Evolutionary conservation across 2,888 invertebrate genomes (phyloP), one percentile per base, ranked within the genome.

Genomic region (Conops quadrifasciatus): DNA sequence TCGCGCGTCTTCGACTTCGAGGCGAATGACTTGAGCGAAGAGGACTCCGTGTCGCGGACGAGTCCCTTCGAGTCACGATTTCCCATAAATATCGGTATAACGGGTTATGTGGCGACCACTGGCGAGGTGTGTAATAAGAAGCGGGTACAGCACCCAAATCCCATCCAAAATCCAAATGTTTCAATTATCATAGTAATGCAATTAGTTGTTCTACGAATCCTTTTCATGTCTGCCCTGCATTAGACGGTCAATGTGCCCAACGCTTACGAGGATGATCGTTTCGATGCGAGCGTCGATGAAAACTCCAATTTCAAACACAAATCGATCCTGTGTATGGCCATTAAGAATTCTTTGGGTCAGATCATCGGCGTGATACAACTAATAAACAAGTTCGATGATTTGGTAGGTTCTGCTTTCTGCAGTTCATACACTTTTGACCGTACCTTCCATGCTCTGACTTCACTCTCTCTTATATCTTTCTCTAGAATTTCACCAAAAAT

Each of bases 71-170:
- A 96, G 86, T 94, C 94, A 81, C 90, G 97, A 77, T 97, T 97
- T 87, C 97, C 97, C 49, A 95, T 97, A 81, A 96, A 97, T 86
- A 92, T 97, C 77, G 97, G 97, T 73, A 96, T 97, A 81, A 96
- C 96, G 30, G 96, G 97, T 71, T 93, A 95, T 87, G 97, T 96
- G 64, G 97, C 97, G 69, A 94, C 95, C 58, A 96, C 96, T 72
- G 97, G 97, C 78, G 96, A 97, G 92, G 96, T 96, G 88, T 87
- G 88, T 75, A 63, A 16, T 51, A 3, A 24, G 24, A 30, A 36
- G 16, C 1, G 9, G 19, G 3, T 3, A 11, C 16, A 56, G 11
- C 45, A 45, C 45, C 49, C 4, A 49, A 13, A n/a, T n/a, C n/a
- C n/a, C n/a, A n/a, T n/a, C n/a, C n/a, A n/a, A n/a, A 49, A 43